Evolutionary conservation across 2,797 vertebrate genomes (phyloP).

Genomic region (Anabacerthia variegaticeps): DNA sequence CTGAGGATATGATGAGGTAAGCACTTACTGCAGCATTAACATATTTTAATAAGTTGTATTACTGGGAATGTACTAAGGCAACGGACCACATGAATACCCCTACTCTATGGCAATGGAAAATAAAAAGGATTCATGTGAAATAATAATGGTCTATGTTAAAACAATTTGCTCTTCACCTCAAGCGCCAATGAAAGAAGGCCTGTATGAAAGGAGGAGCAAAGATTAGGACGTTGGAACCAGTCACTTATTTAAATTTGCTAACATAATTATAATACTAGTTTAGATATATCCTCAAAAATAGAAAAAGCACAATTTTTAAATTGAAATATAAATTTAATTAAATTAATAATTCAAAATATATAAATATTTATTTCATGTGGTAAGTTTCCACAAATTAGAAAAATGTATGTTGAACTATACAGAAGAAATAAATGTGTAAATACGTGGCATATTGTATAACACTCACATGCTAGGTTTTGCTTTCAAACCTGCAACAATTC

Average conservation of each 20-base stretch:
- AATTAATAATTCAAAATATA: not conserved
- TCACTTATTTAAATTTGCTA: not conserved
- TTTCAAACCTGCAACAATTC: not conserved
- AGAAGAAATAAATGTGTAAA: not conserved
- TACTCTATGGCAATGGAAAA: not conserved
- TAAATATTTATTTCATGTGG: not conserved
- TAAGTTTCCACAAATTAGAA: not conserved
- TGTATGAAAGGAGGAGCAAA: not conserved
- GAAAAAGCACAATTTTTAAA: not conserved
- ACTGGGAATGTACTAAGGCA: not conserved
- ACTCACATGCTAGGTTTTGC: accelerated
- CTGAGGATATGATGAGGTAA: not conserved
- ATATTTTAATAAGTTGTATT: not conserved
- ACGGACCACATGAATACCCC: not conserved
- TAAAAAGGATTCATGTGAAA: not conserved
- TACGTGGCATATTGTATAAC: not conserved
- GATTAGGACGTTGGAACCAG: not conserved
- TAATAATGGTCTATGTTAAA: not conserved
- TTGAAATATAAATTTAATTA: not conserved
- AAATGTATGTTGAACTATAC: not conserved
- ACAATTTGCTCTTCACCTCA: not conserved
- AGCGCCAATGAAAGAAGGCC: not conserved
- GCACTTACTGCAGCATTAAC: not conserved
- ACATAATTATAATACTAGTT: not conserved
- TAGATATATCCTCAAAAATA: not conserved